Conservation (phyloP, 2,113 vertebrate genomes). For the Archilochus colubris region DNA sequence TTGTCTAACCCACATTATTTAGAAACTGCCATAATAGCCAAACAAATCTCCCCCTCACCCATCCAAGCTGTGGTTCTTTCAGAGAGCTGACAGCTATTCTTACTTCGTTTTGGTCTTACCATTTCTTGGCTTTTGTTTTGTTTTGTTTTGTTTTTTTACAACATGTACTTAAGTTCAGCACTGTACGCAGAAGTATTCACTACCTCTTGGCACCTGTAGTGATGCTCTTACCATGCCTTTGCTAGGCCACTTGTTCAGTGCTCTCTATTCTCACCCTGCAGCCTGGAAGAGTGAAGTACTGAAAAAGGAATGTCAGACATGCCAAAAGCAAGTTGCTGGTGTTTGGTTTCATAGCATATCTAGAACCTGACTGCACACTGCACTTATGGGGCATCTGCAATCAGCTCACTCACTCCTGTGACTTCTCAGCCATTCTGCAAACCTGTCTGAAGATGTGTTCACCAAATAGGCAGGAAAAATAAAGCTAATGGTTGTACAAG, state of each 20-base stretch:
- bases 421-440: neutral
- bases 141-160: neutral
- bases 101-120: neutral
- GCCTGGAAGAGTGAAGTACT: neutral
- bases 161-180: neutral
- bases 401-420: neutral
- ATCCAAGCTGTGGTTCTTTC: neutral
- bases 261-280: neutral
- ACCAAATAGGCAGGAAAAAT: neutral
- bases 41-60: neutral
- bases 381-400: rapidly evolving
- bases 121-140: neutral
- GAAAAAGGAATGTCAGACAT: neutral
- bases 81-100: neutral
- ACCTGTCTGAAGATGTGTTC: neutral
- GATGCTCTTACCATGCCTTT: neutral
- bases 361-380: neutral
- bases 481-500: neutral
- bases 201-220: neutral
- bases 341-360: neutral
- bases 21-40: neutral
- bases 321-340: neutral
- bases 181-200: neutral
- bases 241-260: neutral
- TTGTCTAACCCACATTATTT: neutral